Conservation (phyloP, 2,797 vertebrate species). For the Siniperca scherzeri region DNA sequence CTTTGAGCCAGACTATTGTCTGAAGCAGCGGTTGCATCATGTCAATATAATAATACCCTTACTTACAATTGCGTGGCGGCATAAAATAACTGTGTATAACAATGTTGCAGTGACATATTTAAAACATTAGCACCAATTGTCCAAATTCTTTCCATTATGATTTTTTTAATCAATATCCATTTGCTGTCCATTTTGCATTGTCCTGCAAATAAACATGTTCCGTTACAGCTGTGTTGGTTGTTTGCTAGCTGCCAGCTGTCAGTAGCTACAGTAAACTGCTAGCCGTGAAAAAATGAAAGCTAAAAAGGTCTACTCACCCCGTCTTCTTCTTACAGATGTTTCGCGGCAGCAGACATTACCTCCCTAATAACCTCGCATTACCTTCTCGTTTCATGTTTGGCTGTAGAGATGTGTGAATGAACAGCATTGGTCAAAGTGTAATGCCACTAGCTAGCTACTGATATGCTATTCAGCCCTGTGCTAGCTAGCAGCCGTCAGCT, state of each 20-base stretch:
- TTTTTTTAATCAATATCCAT: too few relatives aligned
- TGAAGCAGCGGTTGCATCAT: conserved; percentile 25
- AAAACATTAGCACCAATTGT: too few relatives aligned
- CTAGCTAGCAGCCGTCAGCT: conserved; percentile 50
- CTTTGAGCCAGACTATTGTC: conserved; percentile 54
- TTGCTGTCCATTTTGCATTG: background rate
- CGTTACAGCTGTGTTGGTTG: conserved; percentile 40
- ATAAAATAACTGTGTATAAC: background rate
- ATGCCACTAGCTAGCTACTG: conserved; percentile 3
- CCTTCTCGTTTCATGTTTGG: conserved; percentile 32
- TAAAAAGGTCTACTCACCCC: conserved; percentile 52
- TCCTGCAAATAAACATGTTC: background rate
- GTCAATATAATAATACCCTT: background rate
- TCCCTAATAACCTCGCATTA: background rate
- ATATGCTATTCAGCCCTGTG: background rate
- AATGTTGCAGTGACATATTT: background rate
- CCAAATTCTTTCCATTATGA: fast-evolving
- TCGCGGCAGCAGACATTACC: background rate
- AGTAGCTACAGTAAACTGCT: conserved; percentile 5
- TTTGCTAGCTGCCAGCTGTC: conserved; percentile 54
- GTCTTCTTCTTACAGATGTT: background rate
- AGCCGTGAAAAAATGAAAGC: background rate
- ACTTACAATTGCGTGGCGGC: background rate
- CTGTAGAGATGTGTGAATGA: background rate
- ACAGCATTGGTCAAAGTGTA: background rate